Percentiles rank a stretch among this genome's conserved stretches.
Conservation (phyloP, 2,888 invertebrate species). For the Lasioglossum malachurum region DNA sequence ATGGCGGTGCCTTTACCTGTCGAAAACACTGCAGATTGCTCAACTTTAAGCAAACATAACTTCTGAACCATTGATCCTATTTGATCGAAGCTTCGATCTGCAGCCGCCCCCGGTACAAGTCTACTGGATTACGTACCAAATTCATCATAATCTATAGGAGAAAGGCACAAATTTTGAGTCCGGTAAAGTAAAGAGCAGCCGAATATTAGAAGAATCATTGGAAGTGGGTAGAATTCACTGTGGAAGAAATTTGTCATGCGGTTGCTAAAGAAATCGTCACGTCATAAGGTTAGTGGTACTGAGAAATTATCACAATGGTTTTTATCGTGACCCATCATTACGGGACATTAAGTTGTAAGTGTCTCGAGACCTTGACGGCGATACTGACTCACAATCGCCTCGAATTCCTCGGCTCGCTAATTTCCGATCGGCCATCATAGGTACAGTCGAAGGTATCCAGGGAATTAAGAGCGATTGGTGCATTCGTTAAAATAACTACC, state of each 20-base stretch:
- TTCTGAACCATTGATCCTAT: too few relatives aligned
- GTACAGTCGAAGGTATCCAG: conserved; percentile 27
- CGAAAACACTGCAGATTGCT: too few relatives aligned
- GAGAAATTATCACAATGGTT: not conserved
- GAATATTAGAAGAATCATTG: not conserved
- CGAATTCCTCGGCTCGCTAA: not conserved
- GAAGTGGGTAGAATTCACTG: too few relatives aligned
- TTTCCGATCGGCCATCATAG: conserved; percentile 17
- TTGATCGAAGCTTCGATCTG: too few relatives aligned
- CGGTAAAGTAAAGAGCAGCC: too few relatives aligned
- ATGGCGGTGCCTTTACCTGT: too few relatives aligned
- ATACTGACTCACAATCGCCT: not conserved
- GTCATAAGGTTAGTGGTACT: not conserved
- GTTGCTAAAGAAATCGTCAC: not conserved
- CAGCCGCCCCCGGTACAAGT: too few relatives aligned
- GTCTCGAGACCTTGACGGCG: conserved; percentile 8
- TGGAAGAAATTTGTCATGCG: not conserved
- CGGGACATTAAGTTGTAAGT: not conserved
- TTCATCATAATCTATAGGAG: too few relatives aligned
- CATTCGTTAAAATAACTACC: conserved; percentile 50
- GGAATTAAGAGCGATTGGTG: conserved; percentile 50
- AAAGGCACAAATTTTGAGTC: too few relatives aligned
- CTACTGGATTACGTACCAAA: too few relatives aligned
- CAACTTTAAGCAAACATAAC: too few relatives aligned
- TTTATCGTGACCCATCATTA: not conserved